Base-by-base conservation (phyloP, 2,888 invertebrate species). In the Thera britannica region DNA sequence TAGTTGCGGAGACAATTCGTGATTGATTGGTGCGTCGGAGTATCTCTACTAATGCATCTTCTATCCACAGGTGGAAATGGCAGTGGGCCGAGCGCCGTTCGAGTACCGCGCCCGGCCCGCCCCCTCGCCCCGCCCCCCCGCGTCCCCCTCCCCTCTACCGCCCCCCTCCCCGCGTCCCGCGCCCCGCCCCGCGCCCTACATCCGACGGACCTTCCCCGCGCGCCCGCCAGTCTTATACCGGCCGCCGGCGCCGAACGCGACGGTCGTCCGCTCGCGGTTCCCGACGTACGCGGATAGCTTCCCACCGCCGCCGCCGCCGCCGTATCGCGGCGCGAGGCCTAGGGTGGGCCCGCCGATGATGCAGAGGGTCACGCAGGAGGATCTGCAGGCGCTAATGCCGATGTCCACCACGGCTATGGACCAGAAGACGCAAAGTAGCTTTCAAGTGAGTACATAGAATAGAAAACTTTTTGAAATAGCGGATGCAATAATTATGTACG, bases 371-470 rank as follows among this genome's bases (percentile, higher is more conserved):
- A 86, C 90, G 3, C 87, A 83, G 1, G 91, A 92, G 66, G 93
- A 93, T 71, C 78, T 94, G 62, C 90, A 94, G 82, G 88, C 94
- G 77, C 73, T 95, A 74, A 83, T 94, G 79, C 92, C 92, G 76
- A 92, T 90, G 58, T 83, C 95, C 70, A 88, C 95, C 78, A 82
- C 90, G 23, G 85, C 89, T 2, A 95, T 95, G 95, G 95, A 95
- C 72, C 95, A 95, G 77, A 95, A 94, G 76, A 95, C 95, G 44
- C 94, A 95, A 81, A 94, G 94, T 49, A 95, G 95, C 85, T 95
- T 94, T 79, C 95, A 95, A 88, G 92, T 91, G 57, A 62, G 76
- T n/a, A 23, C 23, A 23, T 23, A 23, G 23, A 23, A 23, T 23
- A 23, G 23, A 23, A 23, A 23, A 23, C 23, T 23, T 23, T 41